Percentiles rank a stretch among this genome's conserved stretches.
phyloP scores from a whole-genome alignment of 2,888 invertebrate genomes.

The Cheilosia vernalis region DNA sequence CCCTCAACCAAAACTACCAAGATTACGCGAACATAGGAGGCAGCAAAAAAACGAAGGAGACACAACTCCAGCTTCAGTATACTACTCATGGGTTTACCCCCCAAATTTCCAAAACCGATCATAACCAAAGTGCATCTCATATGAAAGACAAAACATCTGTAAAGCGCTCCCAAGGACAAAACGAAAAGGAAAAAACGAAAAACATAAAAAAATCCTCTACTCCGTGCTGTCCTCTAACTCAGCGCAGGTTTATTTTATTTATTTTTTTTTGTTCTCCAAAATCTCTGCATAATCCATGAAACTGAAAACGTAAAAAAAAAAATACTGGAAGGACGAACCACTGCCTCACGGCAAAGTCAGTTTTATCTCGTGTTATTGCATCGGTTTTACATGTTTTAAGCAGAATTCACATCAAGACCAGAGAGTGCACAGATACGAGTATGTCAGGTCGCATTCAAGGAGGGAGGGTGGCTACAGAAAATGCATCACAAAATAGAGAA shows the following conservation, averaged over 20 bases:
- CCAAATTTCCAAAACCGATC: conserved; percentile 60
- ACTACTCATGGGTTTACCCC: conserved; percentile 26
- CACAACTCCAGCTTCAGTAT: neutral
- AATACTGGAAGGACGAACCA: conserved; percentile 18
- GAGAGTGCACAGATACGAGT: conserved; percentile 28
- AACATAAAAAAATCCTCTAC: conserved; percentile 15
- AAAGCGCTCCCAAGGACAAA: conserved; percentile 50
- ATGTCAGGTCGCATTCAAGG: conserved; percentile 46
- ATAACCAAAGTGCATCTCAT: conserved; percentile 64
- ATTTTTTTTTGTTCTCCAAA: conserved; percentile 24
- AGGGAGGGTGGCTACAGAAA: conserved; percentile 16
- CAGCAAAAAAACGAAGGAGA: neutral
- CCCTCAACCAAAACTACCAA: conserved; percentile 13
- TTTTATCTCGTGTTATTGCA: conserved; percentile 72
- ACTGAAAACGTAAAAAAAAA: conserved; percentile 17
- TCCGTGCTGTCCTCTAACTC: neutral
- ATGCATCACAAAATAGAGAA: conserved; percentile 11
- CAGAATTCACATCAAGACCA: conserved; percentile 44
- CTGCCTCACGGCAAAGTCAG: conserved; percentile 59
- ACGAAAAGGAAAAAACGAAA: conserved; percentile 13
- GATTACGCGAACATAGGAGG: conserved; percentile 31
- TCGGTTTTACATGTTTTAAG: conserved; percentile 67
- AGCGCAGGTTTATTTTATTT: neutral
- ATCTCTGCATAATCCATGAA: conserved; percentile 66
- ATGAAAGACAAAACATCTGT: conserved; percentile 58